These are phyloP conservation scores for Strix aluco DNA, from an alignment of 2,113 vertebrate genomes.

Conservation along the genomic window DNA sequence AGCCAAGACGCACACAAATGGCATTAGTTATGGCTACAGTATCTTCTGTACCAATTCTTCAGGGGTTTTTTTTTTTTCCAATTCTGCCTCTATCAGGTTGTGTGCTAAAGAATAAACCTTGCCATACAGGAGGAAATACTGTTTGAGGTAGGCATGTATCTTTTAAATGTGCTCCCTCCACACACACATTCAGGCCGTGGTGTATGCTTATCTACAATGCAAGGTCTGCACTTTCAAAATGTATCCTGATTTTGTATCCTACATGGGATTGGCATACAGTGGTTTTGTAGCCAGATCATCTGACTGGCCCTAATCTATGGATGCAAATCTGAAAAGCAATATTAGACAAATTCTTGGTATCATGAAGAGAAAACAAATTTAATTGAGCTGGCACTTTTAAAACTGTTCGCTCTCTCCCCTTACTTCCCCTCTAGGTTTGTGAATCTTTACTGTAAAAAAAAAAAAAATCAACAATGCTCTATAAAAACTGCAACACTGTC, in stretches of 20 bases:
- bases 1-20: background rate
- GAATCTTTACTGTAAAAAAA: background rate
- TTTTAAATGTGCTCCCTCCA: background rate
- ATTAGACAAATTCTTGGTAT: background rate
- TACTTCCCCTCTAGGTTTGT: background rate
- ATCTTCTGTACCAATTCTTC: background rate
- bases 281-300: background rate
- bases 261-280: background rate
- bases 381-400: background rate
- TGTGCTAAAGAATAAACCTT: background rate
- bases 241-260: background rate
- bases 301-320: background rate
- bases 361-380: background rate
- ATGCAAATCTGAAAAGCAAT: background rate
- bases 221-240: background rate
- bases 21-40: background rate
- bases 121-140: background rate
- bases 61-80: background rate
- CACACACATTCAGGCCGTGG: rapidly evolving
- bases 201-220: background rate
- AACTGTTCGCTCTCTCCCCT: background rate
- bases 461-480: background rate
- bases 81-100: background rate
- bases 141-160: background rate
- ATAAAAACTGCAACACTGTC: background rate